Evolutionary conservation across 2,797 vertebrate genomes (phyloP).

Genomic region (Acipenser ruthenus): DNA sequence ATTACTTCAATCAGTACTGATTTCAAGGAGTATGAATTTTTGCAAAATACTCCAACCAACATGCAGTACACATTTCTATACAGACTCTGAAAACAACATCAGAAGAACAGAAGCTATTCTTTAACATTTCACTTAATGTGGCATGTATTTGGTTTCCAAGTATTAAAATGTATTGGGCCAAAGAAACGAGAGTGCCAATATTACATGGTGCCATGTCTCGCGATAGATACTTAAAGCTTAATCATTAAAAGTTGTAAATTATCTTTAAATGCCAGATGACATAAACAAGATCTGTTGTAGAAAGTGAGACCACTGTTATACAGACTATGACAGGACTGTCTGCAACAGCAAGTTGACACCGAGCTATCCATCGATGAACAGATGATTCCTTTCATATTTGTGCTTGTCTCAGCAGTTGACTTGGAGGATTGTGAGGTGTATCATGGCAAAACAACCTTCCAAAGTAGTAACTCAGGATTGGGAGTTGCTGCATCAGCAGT

Average conservation of each 20-base stretch:
- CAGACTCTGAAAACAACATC: no score
- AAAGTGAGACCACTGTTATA: constrained; percentile 15
- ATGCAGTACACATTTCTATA: no score
- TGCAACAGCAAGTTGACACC: background rate
- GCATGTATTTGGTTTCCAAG: no score
- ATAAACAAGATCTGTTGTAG: background rate
- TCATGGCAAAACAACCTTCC: constrained; percentile 1
- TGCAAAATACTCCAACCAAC: no score
- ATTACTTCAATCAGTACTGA: no score
- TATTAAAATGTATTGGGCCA: no score
- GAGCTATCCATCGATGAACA: constrained; percentile 12
- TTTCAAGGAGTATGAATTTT: no score
- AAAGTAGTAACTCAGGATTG: background rate
- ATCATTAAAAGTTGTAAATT: constrained; percentile 14
- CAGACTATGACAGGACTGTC: constrained; percentile 12
- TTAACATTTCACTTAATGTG: no score
- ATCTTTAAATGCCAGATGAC: constrained; percentile 9
- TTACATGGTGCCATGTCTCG: background rate
- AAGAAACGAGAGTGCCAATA: constrained; percentile 10
- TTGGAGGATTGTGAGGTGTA: constrained; percentile 17
- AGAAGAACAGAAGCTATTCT: no score
- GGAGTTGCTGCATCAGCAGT: constrained; percentile 21
- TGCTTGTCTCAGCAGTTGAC: constrained; percentile 13
- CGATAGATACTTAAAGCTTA: constrained; percentile 14
- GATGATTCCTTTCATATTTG: constrained; percentile 19